phyloP scores from a whole-genome alignment of 2,113 vertebrate species.

The Chascanopsetta lugubris region DNA sequence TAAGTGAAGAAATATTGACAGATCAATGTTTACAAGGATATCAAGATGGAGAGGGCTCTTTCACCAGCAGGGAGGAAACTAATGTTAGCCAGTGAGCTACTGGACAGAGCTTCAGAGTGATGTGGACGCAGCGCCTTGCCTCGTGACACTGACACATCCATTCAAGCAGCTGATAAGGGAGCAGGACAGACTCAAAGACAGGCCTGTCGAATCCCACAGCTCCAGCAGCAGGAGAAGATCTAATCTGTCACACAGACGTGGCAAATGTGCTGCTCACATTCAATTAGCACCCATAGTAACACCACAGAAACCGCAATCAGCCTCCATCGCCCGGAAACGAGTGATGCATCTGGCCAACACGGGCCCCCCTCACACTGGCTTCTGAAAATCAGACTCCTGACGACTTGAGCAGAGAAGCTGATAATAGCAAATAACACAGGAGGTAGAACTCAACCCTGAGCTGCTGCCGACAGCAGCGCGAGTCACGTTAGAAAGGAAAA shows the following conservation, averaged over 20 bases:
- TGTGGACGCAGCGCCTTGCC: neutral
- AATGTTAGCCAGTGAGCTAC: neutral
- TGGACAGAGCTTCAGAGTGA: neutral
- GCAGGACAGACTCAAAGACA: neutral
- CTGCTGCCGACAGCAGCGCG: no score
- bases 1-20: no score
- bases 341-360: conserved; percentile 17
- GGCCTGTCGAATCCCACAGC: conserved; percentile 2
- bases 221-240: conserved; percentile 14
- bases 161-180: neutral
- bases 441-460: neutral
- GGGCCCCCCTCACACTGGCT: neutral
- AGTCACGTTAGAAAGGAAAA: no score
- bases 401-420: neutral
- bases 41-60: neutral
- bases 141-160: neutral
- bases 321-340: conserved; percentile 11
- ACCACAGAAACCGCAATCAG: conserved; percentile 39
- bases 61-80: neutral
- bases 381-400: neutral
- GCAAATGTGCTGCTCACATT: conserved; percentile 28
- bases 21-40: neutral
- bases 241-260: conserved; percentile 39
- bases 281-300: conserved; percentile 56
- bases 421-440: neutral